Percentiles rank a stretch among this genome's conserved stretches.
Conservation (phyloP, 2,113 vertebrate genomes). For the Collichthys lucidus region DNA sequence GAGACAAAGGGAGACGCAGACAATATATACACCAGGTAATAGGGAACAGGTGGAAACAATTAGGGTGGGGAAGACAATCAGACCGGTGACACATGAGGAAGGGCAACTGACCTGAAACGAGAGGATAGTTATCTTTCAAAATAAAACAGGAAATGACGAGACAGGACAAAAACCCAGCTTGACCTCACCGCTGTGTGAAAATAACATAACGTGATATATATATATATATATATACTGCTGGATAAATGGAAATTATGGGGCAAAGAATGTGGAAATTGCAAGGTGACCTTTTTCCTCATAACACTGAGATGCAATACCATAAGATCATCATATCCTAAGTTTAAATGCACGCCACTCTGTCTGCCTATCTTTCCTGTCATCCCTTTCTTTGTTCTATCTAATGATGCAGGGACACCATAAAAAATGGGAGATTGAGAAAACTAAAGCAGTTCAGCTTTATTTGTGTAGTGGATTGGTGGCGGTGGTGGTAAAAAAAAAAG, state of each 20-base stretch:
- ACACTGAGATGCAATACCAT: neutral
- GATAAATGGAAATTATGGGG: neutral
- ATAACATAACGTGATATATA: too few species aligned
- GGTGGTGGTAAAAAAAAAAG: conserved; percentile 18
- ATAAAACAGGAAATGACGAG: too few species aligned
- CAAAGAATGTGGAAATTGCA: neutral
- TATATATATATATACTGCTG: too few species aligned
- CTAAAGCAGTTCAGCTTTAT: conserved; percentile 41
- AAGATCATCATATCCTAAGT: conserved; percentile 15
- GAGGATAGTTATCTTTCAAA: too few species aligned
- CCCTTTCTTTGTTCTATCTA: conserved; percentile 31
- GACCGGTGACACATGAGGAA: too few species aligned
- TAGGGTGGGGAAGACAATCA: too few species aligned
- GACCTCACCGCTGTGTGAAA: too few species aligned
- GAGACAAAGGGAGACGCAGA: too few species aligned
- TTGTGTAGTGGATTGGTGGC: conserved; percentile 23
- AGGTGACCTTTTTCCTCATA: conserved; percentile 36
- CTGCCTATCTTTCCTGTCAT: conserved; percentile 20
- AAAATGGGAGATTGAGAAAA: conserved; percentile 36
- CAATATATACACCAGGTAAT: too few species aligned
- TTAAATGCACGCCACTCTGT: conserved; percentile 30
- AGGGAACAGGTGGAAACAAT: too few species aligned
- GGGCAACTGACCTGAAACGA: too few species aligned
- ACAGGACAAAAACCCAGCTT: too few species aligned
- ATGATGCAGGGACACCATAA: conserved; percentile 57